Base-by-base conservation (phyloP, 2,888 invertebrate genomes). In the Odontothrips loti region DNA sequence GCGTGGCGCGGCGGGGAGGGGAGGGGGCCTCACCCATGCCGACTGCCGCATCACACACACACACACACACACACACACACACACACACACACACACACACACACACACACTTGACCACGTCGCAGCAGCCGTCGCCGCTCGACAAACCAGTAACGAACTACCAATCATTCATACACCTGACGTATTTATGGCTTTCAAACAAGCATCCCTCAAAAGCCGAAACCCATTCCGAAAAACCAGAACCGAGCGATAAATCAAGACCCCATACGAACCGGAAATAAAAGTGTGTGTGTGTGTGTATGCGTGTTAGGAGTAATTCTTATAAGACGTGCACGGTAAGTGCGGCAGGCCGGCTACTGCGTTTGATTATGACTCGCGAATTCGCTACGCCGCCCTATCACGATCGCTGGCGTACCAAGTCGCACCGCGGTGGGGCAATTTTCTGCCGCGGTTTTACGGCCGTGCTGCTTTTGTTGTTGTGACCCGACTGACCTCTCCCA, bases 121-220 rank as follows among this genome's bases (percentile, higher is more conserved):
- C 68, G 68, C 68, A 75, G 68, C 68, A 75, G 68, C 68, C 68
- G 68, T 75, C 68, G 68, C 68, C 68, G 68, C 68, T 75, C 68
- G 68, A 75, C 68, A 75, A 75, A 75, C 68, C 68, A 75, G 68
- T 75, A 75, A 75, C 68, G 68, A 75, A 75, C 68, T 75, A 75
- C 68, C 68, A 75, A 75, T 75, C 68, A 75, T 75, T 75, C 68
- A 75, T 75, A 75, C 68, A 75, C 68, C 68, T 75, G 68, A 75
- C 68, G 68, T 75, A 75, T 75, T 75, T 75, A 75, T 75, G 68
- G 68, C 68, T 75, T 75, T 75, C 68, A 75, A 75, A 75, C 68
- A 75, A 75, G 68, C 68, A 75, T 75, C 68, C 68, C 68, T 75
- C 68, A 75, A 75, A 75, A 75, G 68, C 68, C 68, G 68, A 75